Evolutionary conservation across 2,888 invertebrate genomes (phyloP).

Genomic region (Celastrina argiolus): DNA sequence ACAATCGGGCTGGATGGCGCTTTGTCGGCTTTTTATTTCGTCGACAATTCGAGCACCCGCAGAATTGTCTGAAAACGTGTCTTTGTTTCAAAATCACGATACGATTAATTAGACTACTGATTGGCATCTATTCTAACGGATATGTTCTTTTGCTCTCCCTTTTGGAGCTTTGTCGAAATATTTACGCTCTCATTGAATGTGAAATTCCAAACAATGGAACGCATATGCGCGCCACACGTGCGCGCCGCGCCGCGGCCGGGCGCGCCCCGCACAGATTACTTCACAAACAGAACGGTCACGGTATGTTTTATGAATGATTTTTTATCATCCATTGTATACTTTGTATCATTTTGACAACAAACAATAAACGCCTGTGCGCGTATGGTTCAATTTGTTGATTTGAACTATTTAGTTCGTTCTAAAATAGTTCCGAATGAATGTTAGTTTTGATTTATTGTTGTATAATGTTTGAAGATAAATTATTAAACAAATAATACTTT

Average conservation of each 20-base stretch:
- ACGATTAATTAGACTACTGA: conserved; percentile 25
- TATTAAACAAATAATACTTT: no score
- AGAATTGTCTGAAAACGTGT: conserved; percentile 35
- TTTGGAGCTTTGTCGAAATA: conserved; percentile 72
- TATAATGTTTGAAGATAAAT: neutral
- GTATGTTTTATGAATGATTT: conserved; percentile 35
- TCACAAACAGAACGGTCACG: conserved; percentile 54
- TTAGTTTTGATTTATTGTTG: neutral
- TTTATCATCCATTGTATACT: conserved; percentile 24
- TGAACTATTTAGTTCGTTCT: conserved; percentile 11
- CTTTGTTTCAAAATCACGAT: conserved; percentile 21
- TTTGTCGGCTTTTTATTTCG: conserved; percentile 60
- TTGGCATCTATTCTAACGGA: conserved; percentile 43
- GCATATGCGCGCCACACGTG: conserved; percentile 49
- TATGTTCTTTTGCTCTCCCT: conserved; percentile 63
- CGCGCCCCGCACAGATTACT: conserved; percentile 46
- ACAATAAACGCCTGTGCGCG: conserved; percentile 20
- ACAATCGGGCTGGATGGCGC: conserved; percentile 48
- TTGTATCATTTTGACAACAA: conserved; percentile 23
- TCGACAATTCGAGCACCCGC: conserved; percentile 38
- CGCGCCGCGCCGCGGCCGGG: conserved; percentile 39
- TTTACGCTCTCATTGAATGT: conserved; percentile 72
- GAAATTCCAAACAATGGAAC: conserved; percentile 70
- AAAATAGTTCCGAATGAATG: neutral
- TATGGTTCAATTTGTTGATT: conserved; percentile 16